Conservation (phyloP, 2,797 vertebrate genomes). For the Scolopax rusticola region DNA sequence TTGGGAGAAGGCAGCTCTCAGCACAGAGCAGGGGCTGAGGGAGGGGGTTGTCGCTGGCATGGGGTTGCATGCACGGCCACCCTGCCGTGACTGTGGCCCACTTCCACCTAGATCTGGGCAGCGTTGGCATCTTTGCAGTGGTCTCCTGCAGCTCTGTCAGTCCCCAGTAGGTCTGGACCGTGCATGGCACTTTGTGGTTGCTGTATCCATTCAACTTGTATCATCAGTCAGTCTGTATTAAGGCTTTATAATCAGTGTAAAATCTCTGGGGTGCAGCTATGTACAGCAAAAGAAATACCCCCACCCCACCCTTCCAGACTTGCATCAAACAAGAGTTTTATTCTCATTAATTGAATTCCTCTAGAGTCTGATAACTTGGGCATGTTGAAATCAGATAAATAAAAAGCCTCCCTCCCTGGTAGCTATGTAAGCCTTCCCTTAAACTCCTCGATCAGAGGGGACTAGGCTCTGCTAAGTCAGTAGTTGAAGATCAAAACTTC, state of each 20-base stretch:
- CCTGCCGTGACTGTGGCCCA: not conserved
- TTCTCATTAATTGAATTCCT: slow-evolving; percentile 69
- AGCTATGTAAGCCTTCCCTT: slow-evolving; percentile 60
- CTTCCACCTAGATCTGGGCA: not conserved
- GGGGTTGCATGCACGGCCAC: not conserved
- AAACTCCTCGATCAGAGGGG: slow-evolving; percentile 55
- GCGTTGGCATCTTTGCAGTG: not conserved
- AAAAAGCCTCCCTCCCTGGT: slow-evolving; percentile 44
- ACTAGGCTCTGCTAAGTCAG: slow-evolving; percentile 35
- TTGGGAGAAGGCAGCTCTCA: not conserved
- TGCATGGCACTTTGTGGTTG: not conserved
- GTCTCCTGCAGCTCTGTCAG: not conserved
- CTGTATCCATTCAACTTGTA: not conserved
- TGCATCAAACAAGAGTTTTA: slow-evolving; percentile 66
- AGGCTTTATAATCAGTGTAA: slow-evolving; percentile 17
- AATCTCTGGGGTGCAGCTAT: slow-evolving; percentile 60
- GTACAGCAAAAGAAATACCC: not conserved
- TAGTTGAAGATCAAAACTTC: slow-evolving; percentile 57
- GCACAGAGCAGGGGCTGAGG: not conserved
- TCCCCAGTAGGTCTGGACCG: fast-evolving
- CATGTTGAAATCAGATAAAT: slow-evolving; percentile 69
- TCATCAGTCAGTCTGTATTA: not conserved
- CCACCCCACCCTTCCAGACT: slow-evolving; percentile 32
- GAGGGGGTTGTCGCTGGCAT: not conserved
- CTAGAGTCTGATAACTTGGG: slow-evolving; percentile 61